Evolutionary conservation across 2,888 invertebrate genomes (phyloP), one percentile per base, ranked within the genome.

Genomic region (Serripes groenlandicus): DNA sequence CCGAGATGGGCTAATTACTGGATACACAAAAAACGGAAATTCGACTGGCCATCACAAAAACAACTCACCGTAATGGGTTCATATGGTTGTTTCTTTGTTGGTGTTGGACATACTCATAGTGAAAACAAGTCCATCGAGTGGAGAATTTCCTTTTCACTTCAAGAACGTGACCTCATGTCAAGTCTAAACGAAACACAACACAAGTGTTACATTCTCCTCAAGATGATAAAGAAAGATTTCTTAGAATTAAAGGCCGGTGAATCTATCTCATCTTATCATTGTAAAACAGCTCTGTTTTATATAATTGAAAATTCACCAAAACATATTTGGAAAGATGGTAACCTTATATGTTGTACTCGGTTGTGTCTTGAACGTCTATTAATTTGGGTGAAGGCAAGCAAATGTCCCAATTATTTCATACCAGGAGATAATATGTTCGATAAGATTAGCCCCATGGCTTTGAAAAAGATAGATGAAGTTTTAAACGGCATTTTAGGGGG

Each of bases 121-220:
- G 3, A 15, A 11, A 69, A 70, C 5, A 34, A 60, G 11, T 3
- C 7, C 18, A 28, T 58, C 23, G 76, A 81, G 52, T 81, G 81
- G 76, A 71, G 81, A 58, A 49, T 81, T 15, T 81, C 81, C 0
- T 68, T 73, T 28, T 72, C 75, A 1, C 60, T 42, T 7, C 71
- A 64, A 21, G 81, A 81, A 52, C 23, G 76, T 62, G 28, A 60
- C 3, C 42, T 81, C 1, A 76, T 76, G 76, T 72, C 76, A 32
- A 66, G 52, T 35, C 68, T 81, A 9, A 76, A 75, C 37, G 23
- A 23, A 3, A 37, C 37, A 28, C 81, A 81, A 37, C 35, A 35
- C 52, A 75, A 75, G 23, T 81, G 81, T 35, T 81, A 76, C 52
- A 42, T 81, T 23, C 54, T 81, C 34, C 35, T 81, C 21, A 81